Percentiles rank a stretch among this genome's conserved stretches.
These are phyloP conservation scores for Popillia japonica DNA, from an alignment of 1,140 invertebrate species.

Conservation along the genomic window DNA sequence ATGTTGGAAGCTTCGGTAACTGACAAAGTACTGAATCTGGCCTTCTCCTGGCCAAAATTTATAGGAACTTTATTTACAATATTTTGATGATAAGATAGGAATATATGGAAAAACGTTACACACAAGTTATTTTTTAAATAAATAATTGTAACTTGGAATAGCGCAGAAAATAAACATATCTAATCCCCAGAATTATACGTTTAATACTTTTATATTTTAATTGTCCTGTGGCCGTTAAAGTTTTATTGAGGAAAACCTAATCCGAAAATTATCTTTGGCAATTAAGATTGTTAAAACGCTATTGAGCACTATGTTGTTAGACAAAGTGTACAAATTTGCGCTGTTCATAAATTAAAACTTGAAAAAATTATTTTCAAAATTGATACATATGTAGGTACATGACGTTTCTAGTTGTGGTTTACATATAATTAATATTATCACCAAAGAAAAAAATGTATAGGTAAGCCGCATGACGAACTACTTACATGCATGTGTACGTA, in stretches of 20 bases:
- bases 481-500: no score
- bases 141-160: background rate
- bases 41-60: background rate
- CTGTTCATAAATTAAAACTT: no score
- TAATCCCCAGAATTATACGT: background rate
- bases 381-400: no score
- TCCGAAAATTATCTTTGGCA: background rate
- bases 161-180: background rate
- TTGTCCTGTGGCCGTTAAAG: background rate
- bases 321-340: no score
- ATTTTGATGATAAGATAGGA: slow-evolving; percentile 18
- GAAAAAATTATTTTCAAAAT: no score
- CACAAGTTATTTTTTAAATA: background rate
- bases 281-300: background rate
- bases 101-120: slow-evolving; percentile 5
- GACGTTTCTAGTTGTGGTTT: no score
- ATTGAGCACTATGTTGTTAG: no score
- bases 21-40: background rate
- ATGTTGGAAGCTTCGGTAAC: slow-evolving; percentile 9
- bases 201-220: slow-evolving; percentile 1
- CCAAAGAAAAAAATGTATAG: no score
- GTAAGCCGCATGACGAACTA: no score
- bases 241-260: slow-evolving; percentile 17
- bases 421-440: no score
- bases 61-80: background rate